These are phyloP conservation scores for Cercopithecus mona DNA, from an alignment of 2,113 vertebrate species.

Conservation along the genomic window DNA sequence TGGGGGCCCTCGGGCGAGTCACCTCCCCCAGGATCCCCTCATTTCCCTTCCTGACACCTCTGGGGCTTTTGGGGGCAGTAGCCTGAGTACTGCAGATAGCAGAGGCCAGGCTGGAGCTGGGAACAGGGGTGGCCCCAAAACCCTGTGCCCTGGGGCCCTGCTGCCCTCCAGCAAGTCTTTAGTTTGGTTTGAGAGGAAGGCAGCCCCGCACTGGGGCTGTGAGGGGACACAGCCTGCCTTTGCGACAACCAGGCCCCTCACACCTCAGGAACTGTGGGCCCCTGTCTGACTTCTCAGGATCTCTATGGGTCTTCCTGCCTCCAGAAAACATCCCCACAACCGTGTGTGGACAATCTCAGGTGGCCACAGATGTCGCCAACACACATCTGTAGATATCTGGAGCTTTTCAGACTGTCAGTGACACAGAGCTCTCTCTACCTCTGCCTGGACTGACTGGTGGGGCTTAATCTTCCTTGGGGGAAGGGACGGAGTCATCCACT, in stretches of 20 bases:
- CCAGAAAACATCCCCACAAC: neutral
- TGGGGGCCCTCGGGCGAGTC: neutral
- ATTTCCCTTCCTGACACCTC: neutral
- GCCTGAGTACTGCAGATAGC: neutral
- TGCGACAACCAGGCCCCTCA: neutral
- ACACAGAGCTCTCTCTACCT: neutral
- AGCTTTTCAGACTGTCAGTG: neutral
- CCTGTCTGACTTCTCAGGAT: neutral
- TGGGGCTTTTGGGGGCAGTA: neutral
- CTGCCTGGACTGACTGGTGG: neutral
- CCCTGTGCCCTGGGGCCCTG: neutral
- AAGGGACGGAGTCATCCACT: neutral
- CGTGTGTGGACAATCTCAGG: neutral
- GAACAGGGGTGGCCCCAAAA: neutral
- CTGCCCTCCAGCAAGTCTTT: too few relatives aligned
- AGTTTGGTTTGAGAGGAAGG: too few relatives aligned
- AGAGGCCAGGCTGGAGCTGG: too few relatives aligned
- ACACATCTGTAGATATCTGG: neutral
- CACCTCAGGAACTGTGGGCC: accelerated
- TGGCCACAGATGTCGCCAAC: neutral
- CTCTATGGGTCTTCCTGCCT: too few relatives aligned
- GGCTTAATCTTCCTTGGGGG: neutral
- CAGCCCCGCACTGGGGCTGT: neutral
- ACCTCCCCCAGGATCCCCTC: neutral
- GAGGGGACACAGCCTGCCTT: neutral